Conservation (phyloP, 2,113 vertebrate species). For the Catharus minimus region DNA sequence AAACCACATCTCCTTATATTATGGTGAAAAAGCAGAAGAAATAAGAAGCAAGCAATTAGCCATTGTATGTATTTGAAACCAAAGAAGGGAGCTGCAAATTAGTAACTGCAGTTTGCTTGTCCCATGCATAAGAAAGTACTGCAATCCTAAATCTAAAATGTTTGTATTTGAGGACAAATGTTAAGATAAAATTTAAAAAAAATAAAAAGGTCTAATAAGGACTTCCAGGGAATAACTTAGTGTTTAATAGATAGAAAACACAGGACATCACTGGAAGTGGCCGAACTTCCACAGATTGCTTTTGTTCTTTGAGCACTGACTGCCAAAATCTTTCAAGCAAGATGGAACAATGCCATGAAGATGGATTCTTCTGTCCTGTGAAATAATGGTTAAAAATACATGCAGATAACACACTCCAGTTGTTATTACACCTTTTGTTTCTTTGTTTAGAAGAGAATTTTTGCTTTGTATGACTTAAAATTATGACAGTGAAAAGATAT, state of each 20-base stretch:
- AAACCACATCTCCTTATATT: background rate
- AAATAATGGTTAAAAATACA: conserved; percentile 4
- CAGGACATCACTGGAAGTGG: background rate
- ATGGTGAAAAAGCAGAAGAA: background rate
- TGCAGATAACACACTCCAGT: background rate
- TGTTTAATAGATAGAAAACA: background rate
- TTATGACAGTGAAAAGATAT: background rate
- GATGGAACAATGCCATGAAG: background rate
- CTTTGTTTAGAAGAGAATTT: background rate
- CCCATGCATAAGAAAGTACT: fast-evolving
- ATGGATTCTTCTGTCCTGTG: background rate
- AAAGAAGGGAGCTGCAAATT: background rate
- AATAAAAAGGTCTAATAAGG: background rate
- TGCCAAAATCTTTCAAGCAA: background rate
- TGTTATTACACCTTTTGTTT: background rate
- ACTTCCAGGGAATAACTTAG: background rate
- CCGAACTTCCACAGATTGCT: background rate
- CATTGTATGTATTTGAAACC: background rate
- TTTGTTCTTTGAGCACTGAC: background rate
- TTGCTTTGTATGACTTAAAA: background rate
- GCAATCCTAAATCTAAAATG: background rate
- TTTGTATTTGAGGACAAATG: background rate
- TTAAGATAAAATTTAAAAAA: background rate
- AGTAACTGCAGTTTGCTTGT: background rate
- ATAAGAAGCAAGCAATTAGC: background rate